These are phyloP conservation scores for Phyllotreta striolata DNA, from an alignment of 2,888 invertebrate genomes.

Conservation along the genomic window DNA sequence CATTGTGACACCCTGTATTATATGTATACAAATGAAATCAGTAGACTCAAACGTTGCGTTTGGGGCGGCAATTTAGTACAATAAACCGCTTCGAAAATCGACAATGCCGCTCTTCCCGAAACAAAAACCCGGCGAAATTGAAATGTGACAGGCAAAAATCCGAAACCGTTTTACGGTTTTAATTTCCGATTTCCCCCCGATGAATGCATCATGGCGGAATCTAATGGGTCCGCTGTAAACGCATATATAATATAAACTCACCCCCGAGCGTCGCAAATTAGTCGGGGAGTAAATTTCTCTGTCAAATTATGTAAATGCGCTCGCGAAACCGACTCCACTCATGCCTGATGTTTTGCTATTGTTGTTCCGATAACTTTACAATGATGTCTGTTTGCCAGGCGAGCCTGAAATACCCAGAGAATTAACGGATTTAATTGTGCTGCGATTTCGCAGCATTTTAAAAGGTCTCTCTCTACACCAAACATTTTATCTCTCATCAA, in stretches of 20 bases:
- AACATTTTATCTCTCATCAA: too few relatives aligned
- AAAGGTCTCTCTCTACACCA: too few relatives aligned
- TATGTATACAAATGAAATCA: too few relatives aligned
- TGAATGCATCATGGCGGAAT: conserved; percentile 56
- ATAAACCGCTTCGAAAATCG: background rate
- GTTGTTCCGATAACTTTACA: conserved; percentile 33
- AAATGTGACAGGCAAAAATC: conserved; percentile 44
- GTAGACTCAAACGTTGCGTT: too few relatives aligned
- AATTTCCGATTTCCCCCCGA: conserved; percentile 55
- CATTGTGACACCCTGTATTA: too few relatives aligned
- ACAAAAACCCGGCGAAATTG: conserved; percentile 29
- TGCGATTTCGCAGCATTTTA: too few relatives aligned
- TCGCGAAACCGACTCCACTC: conserved; percentile 47
- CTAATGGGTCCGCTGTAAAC: conserved; percentile 55
- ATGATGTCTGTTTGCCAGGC: conserved; percentile 23
- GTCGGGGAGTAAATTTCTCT: conserved; percentile 61
- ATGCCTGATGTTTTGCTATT: conserved; percentile 34
- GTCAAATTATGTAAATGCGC: conserved; percentile 62
- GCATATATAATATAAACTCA: conserved; percentile 60
- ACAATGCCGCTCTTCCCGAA: conserved; percentile 12
- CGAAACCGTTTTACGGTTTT: conserved; percentile 31
- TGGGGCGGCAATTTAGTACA: too few relatives aligned
- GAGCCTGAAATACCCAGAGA: conserved; percentile 16
- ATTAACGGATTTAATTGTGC: conserved; percentile 26
- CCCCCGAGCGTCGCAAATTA: conserved; percentile 60